Percentiles rank a stretch among this genome's conserved stretches.
phyloP scores from a whole-genome alignment of 1,140 invertebrate genomes.

The Agraylea sexmaculata region DNA sequence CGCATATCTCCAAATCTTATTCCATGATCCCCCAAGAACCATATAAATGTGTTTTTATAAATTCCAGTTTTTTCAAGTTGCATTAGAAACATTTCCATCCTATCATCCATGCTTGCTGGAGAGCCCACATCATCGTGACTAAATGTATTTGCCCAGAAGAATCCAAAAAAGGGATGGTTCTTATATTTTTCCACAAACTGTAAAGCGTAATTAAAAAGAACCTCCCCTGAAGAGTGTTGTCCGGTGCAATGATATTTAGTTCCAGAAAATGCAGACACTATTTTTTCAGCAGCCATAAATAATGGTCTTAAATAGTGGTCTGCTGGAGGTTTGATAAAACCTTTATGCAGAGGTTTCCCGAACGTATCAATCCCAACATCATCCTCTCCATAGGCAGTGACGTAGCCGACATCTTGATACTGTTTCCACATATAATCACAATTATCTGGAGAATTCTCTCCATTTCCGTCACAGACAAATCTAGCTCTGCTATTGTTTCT shows the following conservation, averaged over 20 bases:
- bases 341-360: slow-evolving; percentile 23
- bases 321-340: slow-evolving; percentile 41
- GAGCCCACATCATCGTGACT: slow-evolving; percentile 54
- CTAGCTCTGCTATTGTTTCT: slow-evolving; percentile 37
- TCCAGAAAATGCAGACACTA: slow-evolving; percentile 26
- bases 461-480: slow-evolving; percentile 38
- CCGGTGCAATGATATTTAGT: slow-evolving; percentile 43
- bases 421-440: slow-evolving; percentile 31
- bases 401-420: slow-evolving; percentile 32
- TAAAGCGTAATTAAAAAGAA: slow-evolving; percentile 46
- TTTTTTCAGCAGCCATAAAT: slow-evolving; percentile 44
- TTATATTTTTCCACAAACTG: slow-evolving; percentile 49
- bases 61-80: slow-evolving; percentile 33
- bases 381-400: slow-evolving; percentile 30
- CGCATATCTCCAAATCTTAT: slow-evolving; percentile 65
- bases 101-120: slow-evolving; percentile 43
- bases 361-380: slow-evolving; percentile 34
- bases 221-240: slow-evolving; percentile 40
- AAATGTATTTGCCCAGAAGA: slow-evolving; percentile 59
- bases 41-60: slow-evolving; percentile 48
- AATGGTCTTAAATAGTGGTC: slow-evolving; percentile 64
- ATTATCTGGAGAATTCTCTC: slow-evolving; percentile 22
- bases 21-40: slow-evolving; percentile 80
- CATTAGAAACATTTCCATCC: slow-evolving; percentile 39
- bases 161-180: slow-evolving; percentile 47